These are phyloP conservation scores for Agrotis segetum DNA, from an alignment of 2,888 invertebrate genomes.

Conservation along the genomic window DNA sequence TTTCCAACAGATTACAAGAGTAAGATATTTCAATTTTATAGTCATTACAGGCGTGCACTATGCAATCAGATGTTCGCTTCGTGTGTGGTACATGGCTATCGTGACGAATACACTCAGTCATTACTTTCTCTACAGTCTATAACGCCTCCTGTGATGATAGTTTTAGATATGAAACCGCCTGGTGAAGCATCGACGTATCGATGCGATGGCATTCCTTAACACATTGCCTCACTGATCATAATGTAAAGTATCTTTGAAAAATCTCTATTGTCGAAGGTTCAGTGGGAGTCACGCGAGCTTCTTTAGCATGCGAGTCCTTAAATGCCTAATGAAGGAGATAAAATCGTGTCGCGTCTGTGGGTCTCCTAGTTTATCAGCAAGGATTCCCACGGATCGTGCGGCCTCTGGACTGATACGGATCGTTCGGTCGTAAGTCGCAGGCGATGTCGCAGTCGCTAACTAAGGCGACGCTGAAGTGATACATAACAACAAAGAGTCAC, in stretches of 20 bases:
- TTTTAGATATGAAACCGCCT: conserved; percentile 75
- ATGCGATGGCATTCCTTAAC: conserved; percentile 70
- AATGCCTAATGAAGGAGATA: conserved; percentile 84
- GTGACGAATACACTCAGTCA: conserved; percentile 80
- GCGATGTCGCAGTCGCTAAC: conserved; percentile 60
- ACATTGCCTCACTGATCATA: conserved; percentile 36
- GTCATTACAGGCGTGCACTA: conserved; percentile 61
- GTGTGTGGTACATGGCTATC: conserved; percentile 82
- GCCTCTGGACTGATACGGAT: conserved; percentile 75
- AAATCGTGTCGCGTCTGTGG: conserved; percentile 78
- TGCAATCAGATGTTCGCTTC: conserved; percentile 76
- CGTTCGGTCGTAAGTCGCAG: conserved; percentile 61
- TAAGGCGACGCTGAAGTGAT: conserved; percentile 60
- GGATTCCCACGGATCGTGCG: conserved; percentile 83
- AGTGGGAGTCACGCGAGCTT: conserved; percentile 72
- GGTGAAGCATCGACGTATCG: conserved; percentile 71
- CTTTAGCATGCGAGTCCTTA: conserved; percentile 69
- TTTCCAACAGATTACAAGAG: conserved; percentile 52
- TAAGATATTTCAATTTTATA: conserved; percentile 62
- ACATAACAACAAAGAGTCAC: conserved; percentile 63
- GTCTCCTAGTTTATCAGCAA: conserved; percentile 77
- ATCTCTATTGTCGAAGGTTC: conserved; percentile 65
- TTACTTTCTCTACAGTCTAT: conserved; percentile 82
- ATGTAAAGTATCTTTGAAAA: conserved; percentile 66
- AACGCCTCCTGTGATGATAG: conserved; percentile 82